A percentile compares a stretch with the other conserved stretches of the same genome.
phyloP scores from a whole-genome alignment of 2,888 invertebrate genomes.

The Philereme vetulata region DNA sequence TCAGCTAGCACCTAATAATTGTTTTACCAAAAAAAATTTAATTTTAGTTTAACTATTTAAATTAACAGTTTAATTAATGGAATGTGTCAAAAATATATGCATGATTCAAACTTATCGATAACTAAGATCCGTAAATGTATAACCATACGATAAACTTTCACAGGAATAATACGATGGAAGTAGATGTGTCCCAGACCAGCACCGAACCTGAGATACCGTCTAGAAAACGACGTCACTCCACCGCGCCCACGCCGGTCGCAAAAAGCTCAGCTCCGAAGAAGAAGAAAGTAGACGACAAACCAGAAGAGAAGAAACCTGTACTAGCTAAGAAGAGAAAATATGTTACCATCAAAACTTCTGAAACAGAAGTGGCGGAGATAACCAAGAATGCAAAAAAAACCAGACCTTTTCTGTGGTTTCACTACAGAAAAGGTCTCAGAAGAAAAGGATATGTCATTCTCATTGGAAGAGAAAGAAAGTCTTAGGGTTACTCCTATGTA shows the following conservation, averaged over 20 bases:
- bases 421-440: constrained; percentile 5
- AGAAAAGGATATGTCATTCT: constrained; percentile 7
- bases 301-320: constrained; percentile 7
- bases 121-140: no score
- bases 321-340: background rate
- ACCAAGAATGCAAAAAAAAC: constrained; percentile 6
- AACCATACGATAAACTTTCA: constrained; percentile 21
- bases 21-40: no score
- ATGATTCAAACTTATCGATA: no score
- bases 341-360: constrained; percentile 7
- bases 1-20: no score
- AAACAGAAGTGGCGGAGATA: constrained; percentile 9
- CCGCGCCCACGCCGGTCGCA: constrained; percentile 62
- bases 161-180: constrained; percentile 53
- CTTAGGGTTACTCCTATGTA: constrained; percentile 51
- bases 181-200: constrained; percentile 33
- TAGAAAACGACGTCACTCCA: constrained; percentile 69
- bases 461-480: constrained; percentile 37
- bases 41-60: no score
- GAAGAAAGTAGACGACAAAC: constrained; percentile 30
- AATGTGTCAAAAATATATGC: no score
- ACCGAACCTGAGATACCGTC: constrained; percentile 35
- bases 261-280: constrained; percentile 47
- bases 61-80: no score
- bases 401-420: no score